Evolutionary conservation across 2,113 vertebrate species (phyloP).

Genomic region (Dasyornis broadbenti): DNA sequence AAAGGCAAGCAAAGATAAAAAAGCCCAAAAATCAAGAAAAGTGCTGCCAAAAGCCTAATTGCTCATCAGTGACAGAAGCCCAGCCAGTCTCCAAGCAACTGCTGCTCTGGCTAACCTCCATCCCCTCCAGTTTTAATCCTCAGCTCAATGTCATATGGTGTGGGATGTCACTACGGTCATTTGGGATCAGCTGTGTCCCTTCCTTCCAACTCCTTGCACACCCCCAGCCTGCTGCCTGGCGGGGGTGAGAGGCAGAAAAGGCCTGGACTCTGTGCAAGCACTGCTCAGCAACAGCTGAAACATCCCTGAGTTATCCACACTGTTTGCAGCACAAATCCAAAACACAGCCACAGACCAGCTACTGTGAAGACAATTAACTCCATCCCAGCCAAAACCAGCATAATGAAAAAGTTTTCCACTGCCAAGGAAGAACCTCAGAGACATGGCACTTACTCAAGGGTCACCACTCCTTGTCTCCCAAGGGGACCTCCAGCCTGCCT

Average conservation of each 20-base stretch:
- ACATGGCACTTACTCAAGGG: not conserved
- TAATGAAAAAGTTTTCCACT: not conserved
- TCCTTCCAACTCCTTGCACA: not conserved
- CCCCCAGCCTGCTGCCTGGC: rapidly evolving
- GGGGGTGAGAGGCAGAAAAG: not conserved
- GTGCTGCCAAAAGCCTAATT: not conserved
- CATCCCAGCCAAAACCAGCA: not conserved
- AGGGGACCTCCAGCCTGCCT: not conserved
- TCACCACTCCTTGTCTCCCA: not conserved
- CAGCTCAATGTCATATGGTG: rapidly evolving
- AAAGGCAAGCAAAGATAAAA: not conserved
- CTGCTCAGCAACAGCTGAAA: not conserved
- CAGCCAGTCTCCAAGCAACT: not conserved
- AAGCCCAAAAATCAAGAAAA: not conserved
- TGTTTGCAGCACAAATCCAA: not conserved
- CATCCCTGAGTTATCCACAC: not conserved
- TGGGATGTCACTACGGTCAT: not conserved
- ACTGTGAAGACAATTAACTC: not conserved
- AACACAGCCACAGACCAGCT: not conserved
- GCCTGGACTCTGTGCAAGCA: rapidly evolving
- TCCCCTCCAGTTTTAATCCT: not conserved
- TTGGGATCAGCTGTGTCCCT: not conserved
- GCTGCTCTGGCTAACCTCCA: not conserved
- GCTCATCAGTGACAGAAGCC: not conserved
- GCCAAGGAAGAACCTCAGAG: not conserved